A percentile compares a stretch with the other conserved stretches of the same genome.
Evolutionary conservation across 1,140 invertebrate genomes (phyloP).

Genomic region (Archegozetes longisetosus): DNA sequence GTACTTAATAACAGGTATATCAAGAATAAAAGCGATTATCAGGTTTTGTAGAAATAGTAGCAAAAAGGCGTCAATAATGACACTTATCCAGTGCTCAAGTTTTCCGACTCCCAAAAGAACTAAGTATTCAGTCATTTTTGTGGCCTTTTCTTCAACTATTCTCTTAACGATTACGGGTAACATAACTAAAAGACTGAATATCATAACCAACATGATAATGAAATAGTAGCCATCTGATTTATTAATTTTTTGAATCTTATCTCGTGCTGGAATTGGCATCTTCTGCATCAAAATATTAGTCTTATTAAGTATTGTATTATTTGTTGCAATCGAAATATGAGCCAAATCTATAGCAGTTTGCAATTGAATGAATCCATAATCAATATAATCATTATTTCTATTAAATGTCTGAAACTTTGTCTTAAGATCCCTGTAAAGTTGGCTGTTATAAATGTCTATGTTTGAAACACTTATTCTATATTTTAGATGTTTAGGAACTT

Average conservation of each 20-base stretch:
- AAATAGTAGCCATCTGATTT: constrained; percentile 22
- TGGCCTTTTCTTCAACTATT: background rate
- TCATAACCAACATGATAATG: too few relatives aligned
- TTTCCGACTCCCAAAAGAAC: background rate
- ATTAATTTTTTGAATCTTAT: background rate
- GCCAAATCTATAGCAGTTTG: background rate
- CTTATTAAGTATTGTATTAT: background rate
- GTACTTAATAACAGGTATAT: background rate
- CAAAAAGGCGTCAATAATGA: background rate
- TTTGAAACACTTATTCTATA: too few relatives aligned
- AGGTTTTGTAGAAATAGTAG: background rate
- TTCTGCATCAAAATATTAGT: background rate
- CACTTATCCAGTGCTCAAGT: background rate
- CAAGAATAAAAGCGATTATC: background rate
- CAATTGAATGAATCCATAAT: too few relatives aligned
- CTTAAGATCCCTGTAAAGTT: too few relatives aligned
- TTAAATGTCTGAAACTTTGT: too few relatives aligned
- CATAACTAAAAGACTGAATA: constrained; percentile 10
- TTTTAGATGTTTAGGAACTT: too few relatives aligned
- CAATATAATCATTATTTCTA: too few relatives aligned
- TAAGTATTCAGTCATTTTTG: background rate
- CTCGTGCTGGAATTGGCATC: background rate
- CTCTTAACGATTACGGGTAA: background rate
- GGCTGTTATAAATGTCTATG: too few relatives aligned
- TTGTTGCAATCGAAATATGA: background rate